These are phyloP conservation scores for Phrynocephalus guinanensis DNA, from an alignment of 2,797 vertebrate genomes.

Conservation along the genomic window DNA sequence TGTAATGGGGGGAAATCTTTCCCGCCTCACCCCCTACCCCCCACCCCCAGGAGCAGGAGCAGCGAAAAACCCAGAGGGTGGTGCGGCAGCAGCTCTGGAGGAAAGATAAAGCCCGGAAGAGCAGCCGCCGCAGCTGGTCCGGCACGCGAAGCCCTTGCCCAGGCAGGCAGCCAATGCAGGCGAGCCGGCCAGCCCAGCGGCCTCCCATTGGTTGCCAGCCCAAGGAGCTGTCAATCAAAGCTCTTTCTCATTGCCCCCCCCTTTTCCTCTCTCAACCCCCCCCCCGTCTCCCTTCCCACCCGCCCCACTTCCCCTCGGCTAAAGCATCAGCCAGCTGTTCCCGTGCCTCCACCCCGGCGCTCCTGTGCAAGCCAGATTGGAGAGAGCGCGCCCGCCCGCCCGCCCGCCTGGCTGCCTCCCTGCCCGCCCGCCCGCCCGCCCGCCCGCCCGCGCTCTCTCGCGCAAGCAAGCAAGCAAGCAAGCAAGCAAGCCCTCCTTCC, in stretches of 20 bases:
- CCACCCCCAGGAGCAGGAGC: too few relatives aligned
- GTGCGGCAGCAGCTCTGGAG: too few relatives aligned
- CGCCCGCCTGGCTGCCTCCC: conserved; percentile 12
- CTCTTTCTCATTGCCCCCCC: not conserved
- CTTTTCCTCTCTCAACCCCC: not conserved
- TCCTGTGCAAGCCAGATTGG: conserved; percentile 22
- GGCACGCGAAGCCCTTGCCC: conserved; percentile 86
- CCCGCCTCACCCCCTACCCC: too few relatives aligned
- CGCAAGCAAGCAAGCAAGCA: conserved; percentile 6
- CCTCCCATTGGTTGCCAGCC: conserved; percentile 80
- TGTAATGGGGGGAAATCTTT: too few relatives aligned
- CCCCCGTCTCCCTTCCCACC: not conserved
- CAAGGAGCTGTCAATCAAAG: conserved; percentile 81
- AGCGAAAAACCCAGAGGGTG: too few relatives aligned
- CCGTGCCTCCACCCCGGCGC: conserved; percentile 47
- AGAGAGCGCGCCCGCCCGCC: conserved; percentile 65
- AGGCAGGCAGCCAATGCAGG: conserved; percentile 80
- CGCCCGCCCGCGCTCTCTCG: conserved; percentile 49
- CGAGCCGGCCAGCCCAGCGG: conserved; percentile 73
- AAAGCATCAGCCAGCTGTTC: conserved; percentile 55
- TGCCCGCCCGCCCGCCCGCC: not conserved
- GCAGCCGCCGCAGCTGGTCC: conserved; percentile 72
- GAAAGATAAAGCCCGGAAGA: not conserved
- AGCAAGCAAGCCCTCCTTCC: too few relatives aligned
- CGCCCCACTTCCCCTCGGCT: conserved; percentile 25